A percentile compares a stretch with the other conserved stretches of the same genome.
Evolutionary conservation across 2,888 invertebrate genomes (phyloP).

Genomic region (Harpalus rubripes): DNA sequence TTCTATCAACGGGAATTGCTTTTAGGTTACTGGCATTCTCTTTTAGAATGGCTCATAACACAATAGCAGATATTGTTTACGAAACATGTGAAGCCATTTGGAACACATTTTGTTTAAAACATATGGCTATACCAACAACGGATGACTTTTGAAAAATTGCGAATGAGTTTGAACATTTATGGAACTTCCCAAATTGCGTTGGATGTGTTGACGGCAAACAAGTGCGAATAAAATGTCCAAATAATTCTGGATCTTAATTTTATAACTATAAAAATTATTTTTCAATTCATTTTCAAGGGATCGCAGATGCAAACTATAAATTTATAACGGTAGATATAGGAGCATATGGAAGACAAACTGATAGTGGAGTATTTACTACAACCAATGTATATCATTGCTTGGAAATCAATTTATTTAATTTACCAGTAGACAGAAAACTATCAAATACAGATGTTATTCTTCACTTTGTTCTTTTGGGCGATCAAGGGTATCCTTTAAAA

Average conservation of each 20-base stretch:
- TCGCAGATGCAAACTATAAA: conserved; percentile 69
- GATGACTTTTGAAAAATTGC: conserved; percentile 49
- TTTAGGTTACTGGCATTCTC: too few relatives aligned
- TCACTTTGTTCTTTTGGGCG: background rate
- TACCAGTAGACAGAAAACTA: background rate
- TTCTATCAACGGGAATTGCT: too few relatives aligned
- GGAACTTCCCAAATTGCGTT: conserved; percentile 70
- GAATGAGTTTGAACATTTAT: conserved; percentile 66
- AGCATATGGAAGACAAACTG: conserved; percentile 24
- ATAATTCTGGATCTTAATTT: conserved; percentile 66
- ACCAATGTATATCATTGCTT: background rate
- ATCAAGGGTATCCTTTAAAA: background rate
- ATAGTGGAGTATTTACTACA: background rate
- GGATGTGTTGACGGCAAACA: conserved; percentile 69
- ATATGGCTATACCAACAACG: background rate
- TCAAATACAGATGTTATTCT: background rate
- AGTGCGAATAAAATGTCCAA: conserved; percentile 63
- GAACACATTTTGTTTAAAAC: too few relatives aligned
- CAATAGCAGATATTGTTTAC: too few relatives aligned
- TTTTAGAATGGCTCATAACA: too few relatives aligned
- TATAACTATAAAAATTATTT: conserved; percentile 69
- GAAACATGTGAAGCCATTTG: too few relatives aligned
- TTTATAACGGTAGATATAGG: conserved; percentile 69
- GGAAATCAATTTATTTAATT: background rate
- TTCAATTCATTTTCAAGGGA: conserved; percentile 69